Percentiles rank a stretch among this genome's conserved stretches.
phyloP scores from a whole-genome alignment of 2,888 invertebrate species.

The Drosophila monieri region DNA sequence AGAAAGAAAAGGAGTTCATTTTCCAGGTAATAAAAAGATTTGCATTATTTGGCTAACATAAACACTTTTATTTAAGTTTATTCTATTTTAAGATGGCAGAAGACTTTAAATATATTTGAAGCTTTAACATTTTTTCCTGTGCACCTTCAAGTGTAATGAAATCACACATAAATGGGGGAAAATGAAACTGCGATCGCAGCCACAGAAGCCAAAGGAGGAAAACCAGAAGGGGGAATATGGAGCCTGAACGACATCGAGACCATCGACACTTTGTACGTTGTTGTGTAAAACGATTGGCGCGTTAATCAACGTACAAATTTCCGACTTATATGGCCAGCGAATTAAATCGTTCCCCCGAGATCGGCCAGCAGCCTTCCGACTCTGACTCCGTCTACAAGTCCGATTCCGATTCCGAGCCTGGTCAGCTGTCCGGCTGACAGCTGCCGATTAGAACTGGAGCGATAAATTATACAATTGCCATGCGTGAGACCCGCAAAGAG shows the following conservation, averaged over 20 bases:
- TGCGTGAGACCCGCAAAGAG: slow-evolving; percentile 68
- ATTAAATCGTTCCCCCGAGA: slow-evolving; percentile 83
- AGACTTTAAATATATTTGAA: background rate
- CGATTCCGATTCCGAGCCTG: slow-evolving; percentile 22
- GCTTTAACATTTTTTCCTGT: slow-evolving; percentile 17
- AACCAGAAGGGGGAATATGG: background rate
- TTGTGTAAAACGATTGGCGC: slow-evolving; percentile 80
- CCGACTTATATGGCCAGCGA: slow-evolving; percentile 79
- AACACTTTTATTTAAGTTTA: background rate
- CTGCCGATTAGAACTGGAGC: slow-evolving; percentile 79
- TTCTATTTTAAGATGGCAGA: background rate
- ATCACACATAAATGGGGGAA: slow-evolving; percentile 65
- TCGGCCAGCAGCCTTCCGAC: slow-evolving; percentile 40
- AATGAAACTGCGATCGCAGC: slow-evolving; percentile 22
- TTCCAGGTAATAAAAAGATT: background rate
- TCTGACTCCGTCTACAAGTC: slow-evolving; percentile 5
- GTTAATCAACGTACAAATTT: slow-evolving; percentile 82
- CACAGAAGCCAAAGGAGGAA: background rate
- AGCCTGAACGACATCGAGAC: slow-evolving; percentile 23
- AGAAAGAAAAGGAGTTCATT: slow-evolving; percentile 4
- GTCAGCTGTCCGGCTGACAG: slow-evolving; percentile 69
- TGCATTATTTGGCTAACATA: background rate
- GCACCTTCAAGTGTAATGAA: slow-evolving; percentile 71
- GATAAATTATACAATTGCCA: slow-evolving; percentile 80
- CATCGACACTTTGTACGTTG: slow-evolving; percentile 68